A percentile compares a stretch with the other conserved stretches of the same genome.
Evolutionary conservation across 2,113 vertebrate species (phyloP).

Genomic region (Lampris megalopsis): DNA sequence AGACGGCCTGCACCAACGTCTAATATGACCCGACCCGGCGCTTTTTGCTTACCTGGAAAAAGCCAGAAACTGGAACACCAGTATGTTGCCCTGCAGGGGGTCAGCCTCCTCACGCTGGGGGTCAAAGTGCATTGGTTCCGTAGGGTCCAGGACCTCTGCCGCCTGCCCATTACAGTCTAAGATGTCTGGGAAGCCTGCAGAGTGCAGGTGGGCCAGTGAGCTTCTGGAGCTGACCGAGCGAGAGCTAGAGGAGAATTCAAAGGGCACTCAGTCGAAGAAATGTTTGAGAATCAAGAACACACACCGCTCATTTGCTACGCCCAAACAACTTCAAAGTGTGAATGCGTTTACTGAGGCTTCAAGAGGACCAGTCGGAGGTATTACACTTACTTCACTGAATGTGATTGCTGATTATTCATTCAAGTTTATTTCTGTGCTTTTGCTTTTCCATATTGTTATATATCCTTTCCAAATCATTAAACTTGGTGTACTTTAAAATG

Average conservation of each 20-base stretch:
- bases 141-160: conserved; percentile 82
- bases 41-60: conserved; percentile 86
- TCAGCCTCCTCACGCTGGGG: conserved; percentile 86
- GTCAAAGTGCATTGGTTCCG: conserved; percentile 78
- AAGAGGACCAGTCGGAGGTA: conserved; percentile 26
- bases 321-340: conserved; percentile 9
- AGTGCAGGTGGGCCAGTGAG: conserved; percentile 83
- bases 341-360: conserved; percentile 8
- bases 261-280: conserved; percentile 13
- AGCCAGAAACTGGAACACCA: conserved; percentile 92
- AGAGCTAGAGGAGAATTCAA: conserved; percentile 72
- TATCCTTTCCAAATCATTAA: too few species aligned
- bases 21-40: not conserved
- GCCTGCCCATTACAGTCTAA: conserved; percentile 81
- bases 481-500: conserved; percentile 7
- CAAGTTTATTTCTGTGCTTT: too few species aligned
- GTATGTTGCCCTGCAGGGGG: conserved; percentile 86
- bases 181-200: conserved; percentile 86
- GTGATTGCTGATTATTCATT: conserved; percentile 1
- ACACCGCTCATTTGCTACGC: conserved; percentile 18
- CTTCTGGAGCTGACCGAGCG: conserved; percentile 82
- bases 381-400: conserved; percentile 46
- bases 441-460: too few species aligned
- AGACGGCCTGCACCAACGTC: not conserved
- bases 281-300: not conserved